Evolutionary conservation across 2,888 invertebrate species (phyloP).

Genomic region (Fragum sueziense): DNA sequence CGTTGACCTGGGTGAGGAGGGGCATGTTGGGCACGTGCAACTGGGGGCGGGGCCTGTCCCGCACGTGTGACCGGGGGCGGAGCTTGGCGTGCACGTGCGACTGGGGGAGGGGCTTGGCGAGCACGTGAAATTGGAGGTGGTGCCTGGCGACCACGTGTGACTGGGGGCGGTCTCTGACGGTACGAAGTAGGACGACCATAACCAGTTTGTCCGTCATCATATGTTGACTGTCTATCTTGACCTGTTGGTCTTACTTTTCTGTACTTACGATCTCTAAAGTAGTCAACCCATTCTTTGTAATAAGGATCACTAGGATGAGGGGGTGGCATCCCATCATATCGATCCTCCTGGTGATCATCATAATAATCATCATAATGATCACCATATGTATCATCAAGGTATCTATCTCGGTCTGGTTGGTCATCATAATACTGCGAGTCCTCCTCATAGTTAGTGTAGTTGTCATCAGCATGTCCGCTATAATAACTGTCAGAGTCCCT

Average conservation of each 20-base stretch:
- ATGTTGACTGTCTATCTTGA: not conserved
- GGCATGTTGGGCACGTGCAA: too few species aligned
- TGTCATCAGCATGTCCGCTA: not conserved
- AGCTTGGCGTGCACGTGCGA: not conserved
- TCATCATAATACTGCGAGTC: not conserved
- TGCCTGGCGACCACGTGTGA: not conserved
- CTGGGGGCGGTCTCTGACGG: not conserved
- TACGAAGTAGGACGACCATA: not conserved
- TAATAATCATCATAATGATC: not conserved
- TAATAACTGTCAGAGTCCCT: not conserved
- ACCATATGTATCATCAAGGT: not conserved
- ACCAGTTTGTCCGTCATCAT: not conserved
- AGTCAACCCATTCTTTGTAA: conserved; percentile 22
- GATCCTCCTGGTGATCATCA: conserved; percentile 5
- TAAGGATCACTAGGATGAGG: conserved; percentile 20
- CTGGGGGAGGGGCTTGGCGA: not conserved
- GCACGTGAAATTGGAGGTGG: not conserved
- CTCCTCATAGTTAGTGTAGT: not conserved
- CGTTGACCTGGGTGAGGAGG: too few species aligned
- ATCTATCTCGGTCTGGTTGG: not conserved
- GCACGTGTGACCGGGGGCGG: not conserved
- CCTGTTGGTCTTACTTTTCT: not conserved
- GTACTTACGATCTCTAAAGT: conserved; percentile 1
- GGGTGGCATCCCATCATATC: not conserved
- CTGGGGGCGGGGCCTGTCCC: too few species aligned